phyloP scores from a whole-genome alignment of 2,113 vertebrate genomes.

The Atractosteus spatula region DNA sequence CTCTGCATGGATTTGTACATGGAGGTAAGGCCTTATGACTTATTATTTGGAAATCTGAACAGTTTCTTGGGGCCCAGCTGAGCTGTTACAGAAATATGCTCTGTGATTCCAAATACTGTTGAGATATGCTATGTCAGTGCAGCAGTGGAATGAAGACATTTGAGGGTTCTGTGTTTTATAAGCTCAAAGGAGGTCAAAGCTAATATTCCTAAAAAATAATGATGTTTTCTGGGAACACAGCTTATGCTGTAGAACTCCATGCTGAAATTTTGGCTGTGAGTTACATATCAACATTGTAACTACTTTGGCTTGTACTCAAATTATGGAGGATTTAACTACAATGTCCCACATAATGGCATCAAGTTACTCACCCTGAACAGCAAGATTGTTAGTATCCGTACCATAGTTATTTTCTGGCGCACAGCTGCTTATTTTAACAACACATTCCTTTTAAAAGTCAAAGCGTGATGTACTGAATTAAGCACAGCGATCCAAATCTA shows the following conservation, averaged over 20 bases:
- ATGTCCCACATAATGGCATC: too few relatives aligned
- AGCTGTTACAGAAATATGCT: too few relatives aligned
- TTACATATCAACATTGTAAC: too few relatives aligned
- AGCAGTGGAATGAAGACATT: neutral
- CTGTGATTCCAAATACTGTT: too few relatives aligned
- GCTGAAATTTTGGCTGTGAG: too few relatives aligned
- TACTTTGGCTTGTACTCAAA: too few relatives aligned
- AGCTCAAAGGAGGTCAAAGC: neutral
- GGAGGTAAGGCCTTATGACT: slow-evolving; percentile 72
- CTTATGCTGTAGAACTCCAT: neutral
- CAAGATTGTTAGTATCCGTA: neutral
- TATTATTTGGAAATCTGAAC: too few relatives aligned
- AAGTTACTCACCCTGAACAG: neutral
- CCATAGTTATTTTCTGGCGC: neutral
- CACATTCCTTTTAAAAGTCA: slow-evolving; percentile 8
- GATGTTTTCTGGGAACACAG: neutral
- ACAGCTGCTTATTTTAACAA: neutral
- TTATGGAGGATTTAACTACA: too few relatives aligned
- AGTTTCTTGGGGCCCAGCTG: too few relatives aligned
- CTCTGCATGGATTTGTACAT: slow-evolving; percentile 81
- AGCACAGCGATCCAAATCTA: neutral
- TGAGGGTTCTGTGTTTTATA: neutral
- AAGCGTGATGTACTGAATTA: neutral
- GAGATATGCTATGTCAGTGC: too few relatives aligned
- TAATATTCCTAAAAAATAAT: neutral